Percentiles rank a stretch among this genome's conserved stretches.
Evolutionary conservation across 2,113 vertebrate genomes (phyloP).

Genomic region (Prionailurus bengalensis): DNA sequence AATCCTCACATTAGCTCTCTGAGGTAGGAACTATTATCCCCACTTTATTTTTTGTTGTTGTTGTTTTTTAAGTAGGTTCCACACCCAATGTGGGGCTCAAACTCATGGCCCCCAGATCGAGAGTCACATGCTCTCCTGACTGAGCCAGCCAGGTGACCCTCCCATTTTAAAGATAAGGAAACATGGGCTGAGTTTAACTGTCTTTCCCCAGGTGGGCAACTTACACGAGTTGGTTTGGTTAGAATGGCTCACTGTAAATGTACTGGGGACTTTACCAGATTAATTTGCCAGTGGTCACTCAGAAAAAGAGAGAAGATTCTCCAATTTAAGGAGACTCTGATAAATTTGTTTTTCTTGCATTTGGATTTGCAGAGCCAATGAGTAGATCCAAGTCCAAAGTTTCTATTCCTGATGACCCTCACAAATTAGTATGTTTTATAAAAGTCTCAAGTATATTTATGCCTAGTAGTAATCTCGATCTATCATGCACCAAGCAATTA

Average conservation of each 20-base stretch:
- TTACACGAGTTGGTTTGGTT: not conserved
- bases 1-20: not conserved
- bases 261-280: not conserved
- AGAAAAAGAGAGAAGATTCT: not conserved
- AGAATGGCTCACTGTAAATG: not conserved
- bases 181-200: not conserved
- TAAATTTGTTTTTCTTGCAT: not conserved
- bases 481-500: not conserved
- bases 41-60: not conserved
- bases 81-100: not conserved
- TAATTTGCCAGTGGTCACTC: not conserved
- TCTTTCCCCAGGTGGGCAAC: not conserved
- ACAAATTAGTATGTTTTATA: not conserved
- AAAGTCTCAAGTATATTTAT: not conserved
- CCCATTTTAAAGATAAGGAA: conserved; percentile 20
- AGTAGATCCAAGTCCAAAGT: not conserved
- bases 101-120: not conserved
- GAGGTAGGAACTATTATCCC: not conserved
- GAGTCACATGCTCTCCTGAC: not conserved
- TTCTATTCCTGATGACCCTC: not conserved
- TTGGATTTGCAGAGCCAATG: not conserved
- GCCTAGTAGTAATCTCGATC: not conserved
- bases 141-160: not conserved
- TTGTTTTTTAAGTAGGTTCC: not conserved
- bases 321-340: not conserved